These are phyloP conservation scores for Altica lythri DNA, from an alignment of 2,888 invertebrate genomes.

Conservation along the genomic window DNA sequence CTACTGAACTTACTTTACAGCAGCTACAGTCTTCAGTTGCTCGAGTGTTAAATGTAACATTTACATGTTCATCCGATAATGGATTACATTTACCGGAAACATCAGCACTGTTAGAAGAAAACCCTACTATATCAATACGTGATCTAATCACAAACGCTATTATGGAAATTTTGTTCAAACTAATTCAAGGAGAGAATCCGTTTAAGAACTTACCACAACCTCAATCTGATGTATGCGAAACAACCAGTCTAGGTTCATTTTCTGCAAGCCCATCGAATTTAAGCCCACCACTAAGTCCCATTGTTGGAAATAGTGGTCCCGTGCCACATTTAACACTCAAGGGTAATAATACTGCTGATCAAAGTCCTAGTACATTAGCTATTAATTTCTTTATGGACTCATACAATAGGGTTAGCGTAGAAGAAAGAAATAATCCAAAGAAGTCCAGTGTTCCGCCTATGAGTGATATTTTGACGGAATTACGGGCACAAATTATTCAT, in stretches of 20 bases:
- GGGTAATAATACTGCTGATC: slow-evolving; percentile 29
- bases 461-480: slow-evolving; percentile 66
- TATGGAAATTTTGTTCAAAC: slow-evolving; percentile 63
- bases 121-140: slow-evolving; percentile 59
- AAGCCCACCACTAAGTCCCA: slow-evolving; percentile 53
- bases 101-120: slow-evolving; percentile 56
- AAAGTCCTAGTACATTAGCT: slow-evolving; percentile 45
- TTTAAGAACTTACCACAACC: slow-evolving; percentile 47
- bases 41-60: slow-evolving; percentile 73
- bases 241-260: slow-evolving; percentile 50
- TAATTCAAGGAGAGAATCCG: slow-evolving; percentile 52
- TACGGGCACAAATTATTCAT: slow-evolving; percentile 62
- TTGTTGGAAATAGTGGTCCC: slow-evolving; percentile 47
- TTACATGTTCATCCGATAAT: slow-evolving; percentile 60
- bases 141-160: slow-evolving; percentile 69
- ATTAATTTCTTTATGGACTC: slow-evolving; percentile 64
- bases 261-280: slow-evolving; percentile 55
- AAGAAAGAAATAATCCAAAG: slow-evolving; percentile 78
- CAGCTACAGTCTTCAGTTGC: slow-evolving; percentile 69
- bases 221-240: slow-evolving; percentile 38
- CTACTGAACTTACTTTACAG: slow-evolving; percentile 67
- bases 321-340: slow-evolving; percentile 49
- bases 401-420: slow-evolving; percentile 73
- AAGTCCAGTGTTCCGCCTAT: slow-evolving; percentile 75
- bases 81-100: slow-evolving; percentile 59